Percentiles rank a stretch among this genome's conserved stretches.
These are phyloP conservation scores for Ooceraea biroi DNA, from an alignment of 1,140 invertebrate genomes.

Conservation along the genomic window DNA sequence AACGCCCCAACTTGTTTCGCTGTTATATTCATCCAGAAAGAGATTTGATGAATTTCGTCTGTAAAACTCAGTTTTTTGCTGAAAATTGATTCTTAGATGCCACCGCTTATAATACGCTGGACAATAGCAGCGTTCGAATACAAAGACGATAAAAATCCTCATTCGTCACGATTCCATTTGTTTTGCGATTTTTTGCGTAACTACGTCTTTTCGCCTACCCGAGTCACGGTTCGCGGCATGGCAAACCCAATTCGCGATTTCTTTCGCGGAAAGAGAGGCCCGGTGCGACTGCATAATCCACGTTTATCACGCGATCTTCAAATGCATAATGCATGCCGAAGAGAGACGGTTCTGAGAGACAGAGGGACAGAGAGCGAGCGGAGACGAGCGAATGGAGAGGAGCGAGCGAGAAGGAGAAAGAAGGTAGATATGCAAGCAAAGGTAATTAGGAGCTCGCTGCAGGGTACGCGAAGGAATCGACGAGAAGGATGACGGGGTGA, in stretches of 20 bases:
- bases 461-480: conserved; percentile 62
- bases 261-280: conserved; percentile 70
- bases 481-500: conserved; percentile 23
- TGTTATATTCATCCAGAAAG: neutral
- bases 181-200: conserved; percentile 40
- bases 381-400: conserved; percentile 16
- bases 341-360: too few relatives aligned
- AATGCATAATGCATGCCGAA: conserved; percentile 79
- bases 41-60: neutral
- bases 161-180: conserved; percentile 40
- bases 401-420: conserved; percentile 63
- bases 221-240: conserved; percentile 55
- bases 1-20: too few relatives aligned
- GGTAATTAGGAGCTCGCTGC: conserved; percentile 79
- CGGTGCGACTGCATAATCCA: conserved; percentile 76
- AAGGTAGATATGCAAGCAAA: conserved; percentile 70
- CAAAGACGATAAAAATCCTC: neutral
- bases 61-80: neutral
- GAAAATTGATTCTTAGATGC: neutral
- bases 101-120: neutral
- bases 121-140: neutral
- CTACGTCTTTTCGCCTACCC: conserved; percentile 42
- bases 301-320: conserved; percentile 79
- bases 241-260: conserved; percentile 71
- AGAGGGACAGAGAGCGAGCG: too few relatives aligned